Evolutionary conservation across 2,888 invertebrate species (phyloP).

Genomic region (Venusia cambrica): DNA sequence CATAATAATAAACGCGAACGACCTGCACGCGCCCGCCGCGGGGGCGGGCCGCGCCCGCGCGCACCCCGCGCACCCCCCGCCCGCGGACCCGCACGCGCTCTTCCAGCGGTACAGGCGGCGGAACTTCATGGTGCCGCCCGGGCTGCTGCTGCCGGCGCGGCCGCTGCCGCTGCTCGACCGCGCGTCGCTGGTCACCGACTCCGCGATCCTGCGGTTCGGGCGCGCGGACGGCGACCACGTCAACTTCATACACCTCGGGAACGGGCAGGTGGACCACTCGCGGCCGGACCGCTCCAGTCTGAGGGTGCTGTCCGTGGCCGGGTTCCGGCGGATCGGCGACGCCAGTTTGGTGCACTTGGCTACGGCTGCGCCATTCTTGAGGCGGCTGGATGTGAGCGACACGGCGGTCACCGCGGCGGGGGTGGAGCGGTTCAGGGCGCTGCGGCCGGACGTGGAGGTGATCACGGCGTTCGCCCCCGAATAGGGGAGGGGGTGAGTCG

Average conservation of each 20-base stretch:
- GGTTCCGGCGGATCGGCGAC: constrained; percentile 84
- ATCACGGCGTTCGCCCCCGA: too few relatives aligned
- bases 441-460: constrained; percentile 70
- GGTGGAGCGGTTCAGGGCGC: constrained; percentile 79
- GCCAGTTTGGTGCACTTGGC: constrained; percentile 82
- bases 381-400: constrained; percentile 83
- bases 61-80: background rate
- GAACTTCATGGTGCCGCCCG: background rate
- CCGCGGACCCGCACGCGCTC: constrained; percentile 4
- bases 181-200: constrained; percentile 49
- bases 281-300: constrained; percentile 69
- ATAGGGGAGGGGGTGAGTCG: too few relatives aligned
- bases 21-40: background rate
- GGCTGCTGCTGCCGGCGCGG: constrained; percentile 4
- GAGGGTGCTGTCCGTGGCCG: constrained; percentile 74
- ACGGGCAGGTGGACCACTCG: constrained; percentile 14
- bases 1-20: too few relatives aligned
- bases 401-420: constrained; percentile 83
- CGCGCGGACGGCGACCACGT: constrained; percentile 51
- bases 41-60: constrained; percentile 4
- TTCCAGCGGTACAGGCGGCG: constrained; percentile 3
- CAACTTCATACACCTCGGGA: constrained; percentile 39
- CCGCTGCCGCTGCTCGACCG: constrained; percentile 8
- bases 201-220: constrained; percentile 56
- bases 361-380: constrained; percentile 80